Evolutionary conservation across 92 coral and sea anemone species (phyloP), one percentile per base, ranked within the genome.

Genomic region (Actinernus sp.): DNA sequence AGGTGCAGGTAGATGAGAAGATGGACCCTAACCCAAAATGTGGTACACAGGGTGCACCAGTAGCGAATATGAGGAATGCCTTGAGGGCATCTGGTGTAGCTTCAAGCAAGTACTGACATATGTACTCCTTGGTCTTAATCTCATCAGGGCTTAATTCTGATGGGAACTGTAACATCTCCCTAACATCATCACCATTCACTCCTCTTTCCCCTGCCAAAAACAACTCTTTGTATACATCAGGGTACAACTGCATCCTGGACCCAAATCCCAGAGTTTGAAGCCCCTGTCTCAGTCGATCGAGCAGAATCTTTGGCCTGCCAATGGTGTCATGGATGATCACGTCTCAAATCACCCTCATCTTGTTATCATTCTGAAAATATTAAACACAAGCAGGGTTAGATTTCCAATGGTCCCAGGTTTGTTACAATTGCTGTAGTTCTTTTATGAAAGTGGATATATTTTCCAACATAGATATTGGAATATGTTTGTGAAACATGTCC

Each of bases 1-100:
- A 81, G 13, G 71, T 33, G 55, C 89, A 82, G 3, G 89, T 71
- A 31, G 89, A 88, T 8, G 93, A 81, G 76, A 81, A 82, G 22
- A 88, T 76, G n/a, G 93, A 49, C 11, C 83, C 67, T 39, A 88
- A 33, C 4, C 86, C 86, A 76, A 62, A 82, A 49, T 59, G 40
- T 43, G 94, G 89, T 43, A 82, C 25, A 65, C 61, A 14, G 29
- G 89, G 38, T 33, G 94, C 53, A 0, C 89, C 94, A 28, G 86
- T 88, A 16, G 79, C 64, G 21, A 78, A 78, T 19, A 58, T 62
- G 3, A 78, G 75, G 19, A 75, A 67, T 24, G 61, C 36, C 27
- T 74, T 32, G 46, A 64, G 53, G 41, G 71, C 48, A 33, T 44
- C 71, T 58, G 30, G 64, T 52, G 44, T 50, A 13, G 70, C 82